A percentile compares a stretch with the other conserved stretches of the same genome.
phyloP scores from a whole-genome alignment of 2,797 vertebrate species.

The Acropternis orthonyx region DNA sequence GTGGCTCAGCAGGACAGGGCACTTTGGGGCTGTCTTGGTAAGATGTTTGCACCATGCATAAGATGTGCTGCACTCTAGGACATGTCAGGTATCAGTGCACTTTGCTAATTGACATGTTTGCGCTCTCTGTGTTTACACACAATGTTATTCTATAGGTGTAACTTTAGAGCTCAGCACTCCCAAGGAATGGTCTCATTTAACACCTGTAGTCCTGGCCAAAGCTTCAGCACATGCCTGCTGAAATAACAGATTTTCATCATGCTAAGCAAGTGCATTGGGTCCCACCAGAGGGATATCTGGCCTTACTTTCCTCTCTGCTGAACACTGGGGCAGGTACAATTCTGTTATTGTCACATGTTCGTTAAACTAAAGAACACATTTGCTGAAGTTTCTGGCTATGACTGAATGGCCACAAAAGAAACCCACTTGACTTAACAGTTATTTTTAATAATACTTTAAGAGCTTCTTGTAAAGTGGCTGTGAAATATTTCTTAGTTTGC shows the following conservation, averaged over 20 bases:
- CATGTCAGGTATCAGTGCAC: not conserved
- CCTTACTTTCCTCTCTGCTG: not conserved
- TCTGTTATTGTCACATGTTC: not conserved
- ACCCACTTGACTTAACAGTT: not conserved
- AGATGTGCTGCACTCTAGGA: not conserved
- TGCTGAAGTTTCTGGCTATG: not conserved
- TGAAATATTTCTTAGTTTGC: not conserved
- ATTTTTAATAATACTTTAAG: constrained; percentile 7
- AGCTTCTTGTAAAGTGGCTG: not conserved
- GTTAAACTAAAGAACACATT: not conserved
- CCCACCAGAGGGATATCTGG: not conserved
- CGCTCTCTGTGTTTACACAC: not conserved
- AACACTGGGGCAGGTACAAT: not conserved
- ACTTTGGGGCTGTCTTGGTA: not conserved
- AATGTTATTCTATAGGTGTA: constrained; percentile 14
- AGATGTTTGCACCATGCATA: not conserved
- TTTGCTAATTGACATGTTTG: not conserved
- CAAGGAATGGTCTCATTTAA: not conserved
- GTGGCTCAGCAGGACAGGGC: not conserved
- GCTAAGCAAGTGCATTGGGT: not conserved
- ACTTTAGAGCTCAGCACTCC: constrained; percentile 33
- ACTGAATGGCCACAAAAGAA: not conserved
- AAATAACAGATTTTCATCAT: not conserved
- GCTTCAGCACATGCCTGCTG: not conserved
- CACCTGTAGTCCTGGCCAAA: not conserved